These are phyloP conservation scores for Oncorhynchus clarkii DNA, from an alignment of 2,113 vertebrate genomes.

Conservation along the genomic window DNA sequence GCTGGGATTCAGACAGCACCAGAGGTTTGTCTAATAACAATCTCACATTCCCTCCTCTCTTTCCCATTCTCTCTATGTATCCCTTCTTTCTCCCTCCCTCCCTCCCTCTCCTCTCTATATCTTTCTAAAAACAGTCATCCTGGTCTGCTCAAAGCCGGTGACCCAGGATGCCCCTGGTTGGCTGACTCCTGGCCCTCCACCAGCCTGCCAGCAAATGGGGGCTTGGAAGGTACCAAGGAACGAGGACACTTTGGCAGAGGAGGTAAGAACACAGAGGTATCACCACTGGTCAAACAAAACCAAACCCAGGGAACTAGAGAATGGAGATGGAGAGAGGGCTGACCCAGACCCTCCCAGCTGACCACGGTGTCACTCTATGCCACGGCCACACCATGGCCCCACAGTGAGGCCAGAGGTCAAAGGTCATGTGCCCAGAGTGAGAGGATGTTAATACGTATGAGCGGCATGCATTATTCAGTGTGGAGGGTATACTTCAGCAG, in stretches of 20 bases:
- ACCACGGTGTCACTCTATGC: not conserved
- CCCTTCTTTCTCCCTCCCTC: not conserved
- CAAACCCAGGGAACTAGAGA: constrained; percentile 28
- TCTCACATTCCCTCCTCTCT: not conserved
- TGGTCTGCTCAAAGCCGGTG: constrained; percentile 86
- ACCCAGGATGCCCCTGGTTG: constrained; percentile 89
- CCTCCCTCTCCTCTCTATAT: constrained; percentile 23
- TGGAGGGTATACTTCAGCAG: constrained; percentile 16
- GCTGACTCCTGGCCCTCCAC: constrained; percentile 95
- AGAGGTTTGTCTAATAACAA: constrained; percentile 32
- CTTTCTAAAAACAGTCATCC: constrained; percentile 75
- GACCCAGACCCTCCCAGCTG: constrained; percentile 41
- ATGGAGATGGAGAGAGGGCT: constrained; percentile 48
- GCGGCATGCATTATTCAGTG: constrained; percentile 34
- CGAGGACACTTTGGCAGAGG: constrained; percentile 86
- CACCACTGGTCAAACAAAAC: constrained; percentile 5
- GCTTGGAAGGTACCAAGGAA: constrained; percentile 83
- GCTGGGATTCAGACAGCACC: constrained; percentile 14
- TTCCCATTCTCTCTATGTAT: not conserved
- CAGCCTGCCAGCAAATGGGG: constrained; percentile 87
- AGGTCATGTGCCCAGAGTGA: not conserved
- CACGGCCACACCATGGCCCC: constrained; percentile 6
- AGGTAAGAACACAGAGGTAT: constrained; percentile 73
- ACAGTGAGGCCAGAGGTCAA: not conserved
- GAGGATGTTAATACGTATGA: constrained; percentile 27